A percentile compares a stretch with the other conserved stretches of the same genome.
Evolutionary conservation across 2,888 invertebrate genomes (phyloP).

Genomic region (Polymixis flavicincta): DNA sequence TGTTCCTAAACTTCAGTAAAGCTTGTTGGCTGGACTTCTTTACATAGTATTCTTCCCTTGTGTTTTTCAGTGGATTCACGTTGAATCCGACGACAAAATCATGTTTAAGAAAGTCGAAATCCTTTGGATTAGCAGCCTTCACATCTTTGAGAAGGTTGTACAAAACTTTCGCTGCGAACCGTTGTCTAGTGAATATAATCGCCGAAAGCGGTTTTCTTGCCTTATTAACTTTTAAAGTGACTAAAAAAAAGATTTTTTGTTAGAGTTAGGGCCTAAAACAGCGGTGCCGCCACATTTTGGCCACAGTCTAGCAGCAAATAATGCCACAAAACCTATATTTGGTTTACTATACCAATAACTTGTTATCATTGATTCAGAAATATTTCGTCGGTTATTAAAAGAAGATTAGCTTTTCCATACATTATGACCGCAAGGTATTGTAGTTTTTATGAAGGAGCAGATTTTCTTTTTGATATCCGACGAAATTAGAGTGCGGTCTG

Average conservation of each 20-base stretch:
- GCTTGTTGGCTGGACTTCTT: conserved; percentile 90
- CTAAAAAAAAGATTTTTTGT: conserved; percentile 58
- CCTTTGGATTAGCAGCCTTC: conserved; percentile 78
- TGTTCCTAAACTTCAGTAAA: conserved; percentile 85
- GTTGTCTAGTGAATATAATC: conserved; percentile 93
- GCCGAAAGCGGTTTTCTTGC: conserved; percentile 90
- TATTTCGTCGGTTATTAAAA: not conserved
- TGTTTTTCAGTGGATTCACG: conserved; percentile 89
- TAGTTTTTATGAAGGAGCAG: not conserved
- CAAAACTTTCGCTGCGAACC: conserved; percentile 94
- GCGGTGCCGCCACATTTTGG: not conserved
- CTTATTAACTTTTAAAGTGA: conserved; percentile 75
- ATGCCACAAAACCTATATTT: not conserved
- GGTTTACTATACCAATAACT: no score
- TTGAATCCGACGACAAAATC: conserved; percentile 94
- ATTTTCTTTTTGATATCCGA: not conserved
- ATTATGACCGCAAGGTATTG: not conserved
- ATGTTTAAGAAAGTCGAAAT: conserved; percentile 91
- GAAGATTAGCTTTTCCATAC: not conserved
- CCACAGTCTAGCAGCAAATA: not conserved
- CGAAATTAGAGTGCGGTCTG: not conserved
- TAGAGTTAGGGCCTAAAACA: not conserved
- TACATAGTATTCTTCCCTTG: conserved; percentile 89
- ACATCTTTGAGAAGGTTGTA: conserved; percentile 92
- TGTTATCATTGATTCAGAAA: not conserved